Evolutionary conservation across 2,113 vertebrate species (phyloP).

Genomic region (Corvus hawaiiensis): DNA sequence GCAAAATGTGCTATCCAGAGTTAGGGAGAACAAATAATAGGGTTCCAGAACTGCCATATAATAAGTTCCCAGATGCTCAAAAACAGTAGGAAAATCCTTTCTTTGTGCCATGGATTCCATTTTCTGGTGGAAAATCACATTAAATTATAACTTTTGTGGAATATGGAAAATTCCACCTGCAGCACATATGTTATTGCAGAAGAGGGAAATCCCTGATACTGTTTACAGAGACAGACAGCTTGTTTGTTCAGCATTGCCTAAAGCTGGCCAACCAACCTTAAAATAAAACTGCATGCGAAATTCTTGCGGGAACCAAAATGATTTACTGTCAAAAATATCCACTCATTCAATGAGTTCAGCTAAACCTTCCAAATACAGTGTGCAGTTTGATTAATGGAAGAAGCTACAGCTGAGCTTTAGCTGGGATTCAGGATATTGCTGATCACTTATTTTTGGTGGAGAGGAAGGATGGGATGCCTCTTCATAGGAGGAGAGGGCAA

Average conservation of each 20-base stretch:
- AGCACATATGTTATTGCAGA: background rate
- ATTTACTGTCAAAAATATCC: conserved; percentile 43
- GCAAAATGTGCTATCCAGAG: background rate
- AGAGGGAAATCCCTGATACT: background rate
- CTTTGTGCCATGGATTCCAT: conserved; percentile 7
- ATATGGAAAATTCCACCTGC: conserved; percentile 48
- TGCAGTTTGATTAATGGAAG: conserved; percentile 31
- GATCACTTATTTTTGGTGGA: background rate
- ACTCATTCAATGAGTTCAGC: conserved; percentile 2
- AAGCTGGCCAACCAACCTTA: background rate
- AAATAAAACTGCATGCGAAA: conserved; percentile 33
- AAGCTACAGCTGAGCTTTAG: background rate
- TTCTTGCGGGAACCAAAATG: background rate
- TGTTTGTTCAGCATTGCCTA: conserved; percentile 47
- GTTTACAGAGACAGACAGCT: conserved; percentile 34
- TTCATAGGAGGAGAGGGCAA: background rate
- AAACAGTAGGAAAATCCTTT: background rate
- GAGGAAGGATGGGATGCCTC: background rate
- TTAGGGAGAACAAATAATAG: background rate
- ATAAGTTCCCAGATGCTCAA: background rate
- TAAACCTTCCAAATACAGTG: background rate
- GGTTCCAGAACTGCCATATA: background rate
- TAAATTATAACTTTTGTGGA: background rate
- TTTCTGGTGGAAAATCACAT: conserved; percentile 41
- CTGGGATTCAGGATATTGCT: background rate